phyloP scores from a whole-genome alignment of 2,888 invertebrate species.

The Morpho achilles region DNA sequence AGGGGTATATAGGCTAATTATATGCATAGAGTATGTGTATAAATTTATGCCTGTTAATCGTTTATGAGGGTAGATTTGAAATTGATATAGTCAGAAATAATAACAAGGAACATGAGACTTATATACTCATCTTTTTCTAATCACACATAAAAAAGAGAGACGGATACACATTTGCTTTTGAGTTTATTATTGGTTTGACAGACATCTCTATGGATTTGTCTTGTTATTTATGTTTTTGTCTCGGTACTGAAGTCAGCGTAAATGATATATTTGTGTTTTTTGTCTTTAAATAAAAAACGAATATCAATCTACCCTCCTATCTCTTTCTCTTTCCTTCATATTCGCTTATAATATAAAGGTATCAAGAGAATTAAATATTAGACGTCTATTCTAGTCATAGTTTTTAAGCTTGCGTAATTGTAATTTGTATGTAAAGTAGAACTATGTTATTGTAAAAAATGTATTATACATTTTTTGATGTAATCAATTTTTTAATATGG shows the following conservation, averaged over 20 bases:
- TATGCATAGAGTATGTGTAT: conserved; percentile 61
- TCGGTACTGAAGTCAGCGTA: too few relatives aligned
- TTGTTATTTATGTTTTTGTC: too few relatives aligned
- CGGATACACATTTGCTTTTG: too few relatives aligned
- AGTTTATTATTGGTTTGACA: too few relatives aligned
- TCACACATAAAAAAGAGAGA: too few relatives aligned
- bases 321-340: conserved; percentile 61
- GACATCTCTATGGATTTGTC: too few relatives aligned
- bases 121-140: too few relatives aligned
- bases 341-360: conserved; percentile 59
- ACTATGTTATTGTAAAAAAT: neutral
- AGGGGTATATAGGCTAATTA: conserved; percentile 50
- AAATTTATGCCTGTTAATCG: conserved; percentile 47
- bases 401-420: neutral
- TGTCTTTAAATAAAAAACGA: conserved; percentile 1
- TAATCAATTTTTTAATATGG: conserved; percentile 49
- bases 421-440: neutral
- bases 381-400: conserved; percentile 21
- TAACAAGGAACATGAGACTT: too few relatives aligned
- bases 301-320: conserved; percentile 11
- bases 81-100: neutral
- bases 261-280: too few relatives aligned
- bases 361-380: conserved; percentile 39
- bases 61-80: conserved; percentile 15
- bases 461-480: conserved; percentile 13